Conservation (phyloP, 2,888 invertebrate genomes). For the Diploptera punctata region DNA sequence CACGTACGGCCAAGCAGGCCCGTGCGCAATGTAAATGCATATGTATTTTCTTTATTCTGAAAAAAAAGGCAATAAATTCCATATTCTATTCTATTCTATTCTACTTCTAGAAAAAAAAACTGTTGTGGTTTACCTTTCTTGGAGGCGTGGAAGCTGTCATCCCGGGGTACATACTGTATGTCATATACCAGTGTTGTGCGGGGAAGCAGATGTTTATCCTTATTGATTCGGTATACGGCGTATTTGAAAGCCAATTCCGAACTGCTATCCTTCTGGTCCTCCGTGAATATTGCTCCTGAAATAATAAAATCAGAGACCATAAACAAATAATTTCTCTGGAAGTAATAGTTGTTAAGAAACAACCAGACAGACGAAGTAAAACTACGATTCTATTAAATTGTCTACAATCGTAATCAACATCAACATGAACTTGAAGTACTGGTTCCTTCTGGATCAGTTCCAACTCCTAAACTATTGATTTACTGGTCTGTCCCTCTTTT, state of each 20-base stretch:
- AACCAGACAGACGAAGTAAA: no score
- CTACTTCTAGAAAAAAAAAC: no score
- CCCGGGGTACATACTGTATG: constrained; percentile 73
- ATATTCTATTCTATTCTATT: no score
- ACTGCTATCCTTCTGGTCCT: constrained; percentile 72
- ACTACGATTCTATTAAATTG: neutral
- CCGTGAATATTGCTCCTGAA: constrained; percentile 78
- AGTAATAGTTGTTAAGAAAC: no score
- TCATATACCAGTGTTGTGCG: constrained; percentile 76
- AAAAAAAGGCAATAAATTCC: no score
- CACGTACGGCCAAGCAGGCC: no score
- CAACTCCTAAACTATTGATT: neutral
- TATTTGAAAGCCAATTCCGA: constrained; percentile 81
- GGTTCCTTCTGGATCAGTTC: neutral
- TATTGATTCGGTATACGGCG: constrained; percentile 79
- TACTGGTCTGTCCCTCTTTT: no score
- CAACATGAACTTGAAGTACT: neutral
- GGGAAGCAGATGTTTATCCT: constrained; percentile 72
- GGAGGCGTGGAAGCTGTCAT: constrained; percentile 81
- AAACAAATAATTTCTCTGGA: no score
- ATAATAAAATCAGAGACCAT: constrained; percentile 47
- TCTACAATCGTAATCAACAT: neutral
- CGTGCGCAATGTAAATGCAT: no score
- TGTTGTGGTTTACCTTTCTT: constrained; percentile 66
- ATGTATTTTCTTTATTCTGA: no score